Conservation (phyloP, 2,113 vertebrate genomes). For the Choloepus hoffmanni region DNA sequence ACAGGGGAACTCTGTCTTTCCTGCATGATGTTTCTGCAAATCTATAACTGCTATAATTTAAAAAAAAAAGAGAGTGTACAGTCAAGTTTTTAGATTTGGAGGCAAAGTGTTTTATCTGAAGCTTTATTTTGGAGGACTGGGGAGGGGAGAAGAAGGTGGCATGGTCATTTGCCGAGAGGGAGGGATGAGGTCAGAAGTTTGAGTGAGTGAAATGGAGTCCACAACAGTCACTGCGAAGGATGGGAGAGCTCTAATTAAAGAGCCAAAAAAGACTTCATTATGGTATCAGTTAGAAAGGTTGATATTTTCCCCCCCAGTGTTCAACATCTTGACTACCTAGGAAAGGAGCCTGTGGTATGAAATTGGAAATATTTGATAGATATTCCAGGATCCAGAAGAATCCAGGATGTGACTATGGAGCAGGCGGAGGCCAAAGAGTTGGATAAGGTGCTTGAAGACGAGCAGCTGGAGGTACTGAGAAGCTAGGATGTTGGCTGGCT, state of each 20-base stretch:
- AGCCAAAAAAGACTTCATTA: background rate
- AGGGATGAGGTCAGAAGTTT: background rate
- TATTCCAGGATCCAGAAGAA: background rate
- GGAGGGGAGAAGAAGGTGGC: background rate
- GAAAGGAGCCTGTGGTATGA: background rate
- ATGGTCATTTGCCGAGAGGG: background rate
- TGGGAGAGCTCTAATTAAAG: background rate
- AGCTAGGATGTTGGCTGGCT: background rate
- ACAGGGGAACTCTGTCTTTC: no score
- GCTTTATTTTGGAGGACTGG: background rate
- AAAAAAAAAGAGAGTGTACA: background rate
- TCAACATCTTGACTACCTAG: background rate
- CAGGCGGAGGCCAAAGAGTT: background rate
- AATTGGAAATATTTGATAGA: background rate
- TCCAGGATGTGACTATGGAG: background rate
- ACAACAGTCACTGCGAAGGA: background rate
- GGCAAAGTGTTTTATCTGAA: background rate
- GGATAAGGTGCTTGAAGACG: background rate
- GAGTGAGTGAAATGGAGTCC: background rate
- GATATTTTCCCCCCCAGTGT: background rate
- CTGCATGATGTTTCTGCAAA: no score
- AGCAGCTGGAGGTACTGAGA: background rate
- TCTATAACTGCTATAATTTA: no score
- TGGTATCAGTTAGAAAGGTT: background rate
- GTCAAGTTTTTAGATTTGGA: constrained; percentile 13